phyloP scores from a whole-genome alignment of 2,888 invertebrate species.

The Cylloceria caligata region DNA sequence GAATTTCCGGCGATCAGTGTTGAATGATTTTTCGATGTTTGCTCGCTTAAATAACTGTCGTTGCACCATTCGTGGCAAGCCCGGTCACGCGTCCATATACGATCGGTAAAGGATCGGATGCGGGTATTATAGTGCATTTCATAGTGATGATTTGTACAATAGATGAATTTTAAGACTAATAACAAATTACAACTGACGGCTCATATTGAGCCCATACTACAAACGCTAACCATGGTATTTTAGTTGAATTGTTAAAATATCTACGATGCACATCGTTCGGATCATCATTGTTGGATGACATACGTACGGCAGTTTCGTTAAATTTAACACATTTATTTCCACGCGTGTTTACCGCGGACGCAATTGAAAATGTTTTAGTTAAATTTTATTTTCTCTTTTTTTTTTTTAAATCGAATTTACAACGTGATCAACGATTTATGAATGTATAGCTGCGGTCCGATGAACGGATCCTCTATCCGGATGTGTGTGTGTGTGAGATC shows the following conservation, averaged over 20 bases:
- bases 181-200: conserved; percentile 75
- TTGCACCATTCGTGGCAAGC: conserved; percentile 5
- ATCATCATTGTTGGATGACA: conserved; percentile 32
- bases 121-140: conserved; percentile 71
- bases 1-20: conserved; percentile 54
- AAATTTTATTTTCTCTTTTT: not conserved
- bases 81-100: not conserved
- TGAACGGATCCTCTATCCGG: not conserved
- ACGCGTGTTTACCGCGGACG: conserved; percentile 21
- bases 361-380: too few relatives aligned
- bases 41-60: not conserved
- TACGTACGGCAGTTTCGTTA: not conserved
- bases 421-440: not conserved
- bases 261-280: conserved; percentile 49
- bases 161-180: conserved; percentile 77
- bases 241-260: conserved; percentile 80
- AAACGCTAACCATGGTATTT: conserved; percentile 75
- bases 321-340: conserved; percentile 21
- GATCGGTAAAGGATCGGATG: too few relatives aligned
- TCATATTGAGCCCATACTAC: conserved; percentile 82
- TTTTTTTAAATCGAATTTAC: not conserved
- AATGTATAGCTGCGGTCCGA: not conserved
- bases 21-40: conserved; percentile 42
- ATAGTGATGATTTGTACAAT: conserved; percentile 72
- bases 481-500: not conserved